Conservation (phyloP, 2,113 vertebrate species). For the Vicugna pacos region DNA sequence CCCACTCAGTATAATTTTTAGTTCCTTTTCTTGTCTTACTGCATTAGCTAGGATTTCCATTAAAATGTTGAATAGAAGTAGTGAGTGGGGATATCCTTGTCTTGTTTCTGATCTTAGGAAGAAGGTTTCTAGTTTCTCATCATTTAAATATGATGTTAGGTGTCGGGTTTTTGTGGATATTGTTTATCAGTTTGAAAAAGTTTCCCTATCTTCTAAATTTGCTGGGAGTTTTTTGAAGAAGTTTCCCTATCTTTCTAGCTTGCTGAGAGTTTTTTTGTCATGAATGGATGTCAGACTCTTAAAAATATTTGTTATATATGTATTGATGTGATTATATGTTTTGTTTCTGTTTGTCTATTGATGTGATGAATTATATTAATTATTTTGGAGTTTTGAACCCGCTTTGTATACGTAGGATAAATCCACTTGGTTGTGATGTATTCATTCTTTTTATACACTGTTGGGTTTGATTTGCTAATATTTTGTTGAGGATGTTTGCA, state of each 20-base stretch:
- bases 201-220: background rate
- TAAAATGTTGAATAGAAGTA: background rate
- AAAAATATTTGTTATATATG: background rate
- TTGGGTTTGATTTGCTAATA: conserved; percentile 4
- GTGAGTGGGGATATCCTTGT: background rate
- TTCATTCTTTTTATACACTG: background rate
- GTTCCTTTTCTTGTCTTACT: background rate
- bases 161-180: background rate
- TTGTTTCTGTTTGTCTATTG: background rate
- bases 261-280: background rate
- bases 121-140: background rate
- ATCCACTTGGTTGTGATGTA: background rate
- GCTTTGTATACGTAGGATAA: background rate
- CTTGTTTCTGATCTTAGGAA: background rate
- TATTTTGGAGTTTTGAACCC: background rate
- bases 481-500: background rate
- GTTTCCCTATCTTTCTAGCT: background rate
- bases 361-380: background rate
- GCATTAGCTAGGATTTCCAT: background rate
- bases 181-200: background rate
- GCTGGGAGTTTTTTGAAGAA: background rate
- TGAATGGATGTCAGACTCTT: background rate
- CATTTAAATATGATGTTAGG: background rate
- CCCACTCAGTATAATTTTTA: background rate
- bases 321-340: background rate